These are phyloP conservation scores for Alexandromys fortis DNA, from an alignment of 2,113 vertebrate species.

Conservation along the genomic window DNA sequence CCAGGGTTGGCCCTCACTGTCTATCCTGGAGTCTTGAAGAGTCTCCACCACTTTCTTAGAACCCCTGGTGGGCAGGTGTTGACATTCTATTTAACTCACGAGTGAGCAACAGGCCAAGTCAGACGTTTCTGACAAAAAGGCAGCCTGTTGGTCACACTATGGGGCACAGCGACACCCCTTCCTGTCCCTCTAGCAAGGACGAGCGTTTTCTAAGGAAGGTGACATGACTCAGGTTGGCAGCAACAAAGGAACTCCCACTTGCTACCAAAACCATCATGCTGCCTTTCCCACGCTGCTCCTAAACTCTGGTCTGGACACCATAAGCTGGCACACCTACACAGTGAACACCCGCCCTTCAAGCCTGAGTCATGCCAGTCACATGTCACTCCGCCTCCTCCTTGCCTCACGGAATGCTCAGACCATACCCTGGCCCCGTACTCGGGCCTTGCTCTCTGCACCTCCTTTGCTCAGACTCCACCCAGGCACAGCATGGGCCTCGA, in stretches of 20 bases:
- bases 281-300: neutral
- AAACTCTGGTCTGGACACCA: neutral
- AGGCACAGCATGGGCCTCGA: neutral
- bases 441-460: too few species aligned
- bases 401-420: fast-evolving
- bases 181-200: neutral
- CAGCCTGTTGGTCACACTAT: neutral
- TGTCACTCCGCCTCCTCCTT: neutral
- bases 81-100: neutral
- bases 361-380: neutral
- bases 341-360: neutral
- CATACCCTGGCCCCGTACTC: neutral
- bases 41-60: neutral
- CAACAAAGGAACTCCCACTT: neutral
- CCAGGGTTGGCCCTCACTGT: neutral
- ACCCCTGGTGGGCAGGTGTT: too few species aligned
- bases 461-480: neutral
- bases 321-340: too few species aligned
- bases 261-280: too few species aligned
- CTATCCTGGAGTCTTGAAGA: neutral
- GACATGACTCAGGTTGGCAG: neutral
- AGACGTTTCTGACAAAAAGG: neutral
- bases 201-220: neutral
- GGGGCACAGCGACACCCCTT: neutral
- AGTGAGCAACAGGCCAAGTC: neutral